Percentiles rank a stretch among this genome's conserved stretches.
phyloP scores from a whole-genome alignment of 23 tunicate genomes.

The Styela clava region DNA sequence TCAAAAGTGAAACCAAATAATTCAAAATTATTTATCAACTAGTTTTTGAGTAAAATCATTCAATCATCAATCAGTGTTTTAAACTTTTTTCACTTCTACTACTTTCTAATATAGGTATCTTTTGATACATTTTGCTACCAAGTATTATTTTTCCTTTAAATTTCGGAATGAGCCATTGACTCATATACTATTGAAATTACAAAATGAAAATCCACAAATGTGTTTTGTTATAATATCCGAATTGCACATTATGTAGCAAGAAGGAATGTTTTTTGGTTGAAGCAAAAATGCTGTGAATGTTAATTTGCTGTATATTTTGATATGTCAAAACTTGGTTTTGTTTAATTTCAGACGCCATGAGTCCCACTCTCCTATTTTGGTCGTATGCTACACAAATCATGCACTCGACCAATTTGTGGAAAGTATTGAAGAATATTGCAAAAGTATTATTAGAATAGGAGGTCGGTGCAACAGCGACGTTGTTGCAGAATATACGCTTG shows the following conservation, averaged over 20 bases:
- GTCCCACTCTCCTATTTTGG: slow-evolving; percentile 13
- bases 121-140: neutral
- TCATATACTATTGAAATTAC: no score
- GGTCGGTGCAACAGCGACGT: slow-evolving; percentile 9
- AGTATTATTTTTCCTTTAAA: no score
- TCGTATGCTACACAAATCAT: slow-evolving; percentile 33
- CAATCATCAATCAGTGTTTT: neutral
- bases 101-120: no score
- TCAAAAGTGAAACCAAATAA: no score
- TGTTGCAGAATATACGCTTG: slow-evolving; percentile 5
- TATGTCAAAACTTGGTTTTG: neutral
- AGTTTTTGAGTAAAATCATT: neutral
- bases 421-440: neutral
- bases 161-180: no score
- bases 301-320: neutral
- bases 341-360: neutral
- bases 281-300: neutral
- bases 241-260: no score
- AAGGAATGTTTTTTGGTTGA: neutral
- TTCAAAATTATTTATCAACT: neutral
- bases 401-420: slow-evolving; percentile 34
- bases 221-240: no score
- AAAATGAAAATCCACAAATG: no score
- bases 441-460: slow-evolving; percentile 29
- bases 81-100: neutral